Evolutionary conservation across 2,113 vertebrate genomes (phyloP).

Genomic region (Spea bombifrons): DNA sequence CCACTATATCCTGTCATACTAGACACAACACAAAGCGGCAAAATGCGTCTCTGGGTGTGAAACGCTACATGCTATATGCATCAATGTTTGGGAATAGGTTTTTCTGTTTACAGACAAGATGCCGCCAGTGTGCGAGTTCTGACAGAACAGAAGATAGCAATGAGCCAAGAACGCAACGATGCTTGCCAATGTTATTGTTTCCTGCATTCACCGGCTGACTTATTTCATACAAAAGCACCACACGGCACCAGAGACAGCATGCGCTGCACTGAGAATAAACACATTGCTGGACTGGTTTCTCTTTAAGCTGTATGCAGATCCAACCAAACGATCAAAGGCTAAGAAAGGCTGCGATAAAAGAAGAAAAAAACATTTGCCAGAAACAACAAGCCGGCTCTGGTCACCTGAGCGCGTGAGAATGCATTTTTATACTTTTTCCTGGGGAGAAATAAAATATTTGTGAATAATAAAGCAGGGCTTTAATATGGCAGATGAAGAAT

Average conservation of each 20-base stretch:
- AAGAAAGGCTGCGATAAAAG: background rate
- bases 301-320: slow-evolving; percentile 9
- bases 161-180: slow-evolving; percentile 6
- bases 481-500: background rate
- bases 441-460: background rate
- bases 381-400: background rate
- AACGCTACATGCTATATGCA: background rate
- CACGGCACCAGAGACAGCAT: slow-evolving; percentile 7
- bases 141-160: slow-evolving; percentile 12
- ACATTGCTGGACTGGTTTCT: background rate
- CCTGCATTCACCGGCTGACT: slow-evolving; percentile 21
- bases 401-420: background rate
- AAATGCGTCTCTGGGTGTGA: too few relatives aligned
- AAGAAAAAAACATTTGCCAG: background rate
- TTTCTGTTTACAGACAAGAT: background rate
- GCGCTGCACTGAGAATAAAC: slow-evolving; percentile 8
- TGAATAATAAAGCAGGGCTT: background rate
- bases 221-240: slow-evolving; percentile 18
- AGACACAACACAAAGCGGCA: too few relatives aligned
- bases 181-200: slow-evolving; percentile 35
- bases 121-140: slow-evolving; percentile 6
- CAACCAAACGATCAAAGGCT: slow-evolving; percentile 3
- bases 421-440: background rate
- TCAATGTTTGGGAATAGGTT: background rate
- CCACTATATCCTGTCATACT: too few relatives aligned